These are phyloP conservation scores for Leucania comma DNA, from an alignment of 2,888 invertebrate genomes.

Conservation along the genomic window DNA sequence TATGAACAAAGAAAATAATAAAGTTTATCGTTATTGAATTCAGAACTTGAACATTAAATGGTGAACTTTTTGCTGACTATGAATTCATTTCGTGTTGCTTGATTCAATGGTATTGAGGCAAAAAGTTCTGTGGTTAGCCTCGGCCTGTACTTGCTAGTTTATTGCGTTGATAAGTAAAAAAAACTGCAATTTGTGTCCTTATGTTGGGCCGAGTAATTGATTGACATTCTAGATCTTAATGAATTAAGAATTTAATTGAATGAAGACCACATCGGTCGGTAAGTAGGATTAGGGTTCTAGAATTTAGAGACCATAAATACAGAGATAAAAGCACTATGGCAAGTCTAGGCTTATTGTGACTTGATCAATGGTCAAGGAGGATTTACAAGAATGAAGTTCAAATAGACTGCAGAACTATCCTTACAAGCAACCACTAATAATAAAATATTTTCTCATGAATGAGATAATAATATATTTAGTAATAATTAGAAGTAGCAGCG, in stretches of 20 bases:
- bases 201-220: constrained; percentile 31
- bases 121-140: constrained; percentile 60
- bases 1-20: constrained; percentile 63
- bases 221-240: constrained; percentile 34
- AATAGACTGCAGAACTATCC: neutral
- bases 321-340: too few relatives aligned
- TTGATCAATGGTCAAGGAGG: neutral
- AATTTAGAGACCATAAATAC: neutral
- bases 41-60: constrained; percentile 57
- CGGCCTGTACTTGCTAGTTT: constrained; percentile 43
- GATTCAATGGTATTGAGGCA: constrained; percentile 60
- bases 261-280: constrained; percentile 20
- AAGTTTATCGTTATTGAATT: constrained; percentile 63
- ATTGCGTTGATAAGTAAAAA: constrained; percentile 56
- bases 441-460: too few relatives aligned
- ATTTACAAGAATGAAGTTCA: neutral
- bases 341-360: neutral
- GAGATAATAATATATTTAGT: too few relatives aligned
- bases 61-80: constrained; percentile 50
- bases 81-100: constrained; percentile 63
- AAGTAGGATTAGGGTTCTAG: neutral
- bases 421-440: neutral
- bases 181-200: constrained; percentile 54
- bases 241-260: constrained; percentile 28
- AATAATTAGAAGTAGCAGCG: too few relatives aligned